phyloP scores from a whole-genome alignment of 2,797 vertebrate species.

The Presbytis comata region DNA sequence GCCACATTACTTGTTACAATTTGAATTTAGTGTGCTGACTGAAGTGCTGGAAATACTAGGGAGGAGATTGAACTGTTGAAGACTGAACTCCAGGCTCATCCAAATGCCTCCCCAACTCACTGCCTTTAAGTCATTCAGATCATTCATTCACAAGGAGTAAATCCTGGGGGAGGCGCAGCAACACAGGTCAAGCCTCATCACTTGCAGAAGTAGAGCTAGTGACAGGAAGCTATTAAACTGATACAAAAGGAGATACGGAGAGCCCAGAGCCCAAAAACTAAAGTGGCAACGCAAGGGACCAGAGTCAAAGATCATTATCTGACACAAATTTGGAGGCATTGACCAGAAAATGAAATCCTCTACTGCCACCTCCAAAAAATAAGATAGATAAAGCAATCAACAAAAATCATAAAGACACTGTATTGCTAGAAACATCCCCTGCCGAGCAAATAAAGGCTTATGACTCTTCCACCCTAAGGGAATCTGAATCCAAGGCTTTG shows the following conservation, averaged over 20 bases:
- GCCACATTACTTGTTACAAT: not conserved
- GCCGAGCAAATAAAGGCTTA: not conserved
- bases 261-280: not conserved
- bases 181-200: not conserved
- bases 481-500: conserved; percentile 10
- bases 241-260: not conserved
- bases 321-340: not conserved
- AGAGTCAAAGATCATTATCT: not conserved
- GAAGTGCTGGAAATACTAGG: not conserved
- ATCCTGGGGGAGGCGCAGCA: not conserved
- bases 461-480: not conserved
- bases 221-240: not conserved
- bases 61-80: not conserved
- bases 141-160: not conserved
- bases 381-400: not conserved
- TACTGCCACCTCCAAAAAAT: not conserved
- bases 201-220: not conserved
- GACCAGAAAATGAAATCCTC: not conserved
- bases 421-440: not conserved
- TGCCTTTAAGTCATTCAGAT: not conserved
- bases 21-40: not conserved
- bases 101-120: not conserved
- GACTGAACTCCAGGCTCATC: not conserved
- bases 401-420: not conserved
- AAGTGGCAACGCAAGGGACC: not conserved